A percentile compares a stretch with the other conserved stretches of the same genome.
Evolutionary conservation across 2,113 vertebrate genomes (phyloP).

Genomic region (Dolichallabes microphthalmus): DNA sequence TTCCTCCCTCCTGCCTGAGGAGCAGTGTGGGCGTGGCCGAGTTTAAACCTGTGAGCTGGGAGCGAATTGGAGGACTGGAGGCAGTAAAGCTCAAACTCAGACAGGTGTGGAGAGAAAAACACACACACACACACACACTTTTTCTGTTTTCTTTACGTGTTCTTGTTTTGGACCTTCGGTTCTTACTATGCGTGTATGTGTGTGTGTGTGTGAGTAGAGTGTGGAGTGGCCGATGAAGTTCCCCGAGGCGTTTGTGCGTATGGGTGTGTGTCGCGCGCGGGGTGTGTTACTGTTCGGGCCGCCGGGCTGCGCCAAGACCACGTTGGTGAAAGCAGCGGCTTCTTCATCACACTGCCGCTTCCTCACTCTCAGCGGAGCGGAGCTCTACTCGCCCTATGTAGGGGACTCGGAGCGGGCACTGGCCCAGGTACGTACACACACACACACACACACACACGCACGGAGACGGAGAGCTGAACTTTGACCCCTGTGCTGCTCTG

Average conservation of each 20-base stretch:
- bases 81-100: conserved; percentile 86
- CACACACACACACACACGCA: neutral
- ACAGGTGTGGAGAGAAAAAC: conserved; percentile 74
- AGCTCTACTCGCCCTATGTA: conserved; percentile 89
- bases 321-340: conserved; percentile 82
- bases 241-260: conserved; percentile 82
- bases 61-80: conserved; percentile 91
- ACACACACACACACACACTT: neutral
- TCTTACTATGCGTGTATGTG: neutral
- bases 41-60: conserved; percentile 81
- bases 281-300: conserved; percentile 91
- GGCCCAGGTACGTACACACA: conserved; percentile 77
- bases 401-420: conserved; percentile 93
- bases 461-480: neutral
- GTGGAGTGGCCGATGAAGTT: conserved; percentile 92
- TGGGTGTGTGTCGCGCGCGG: conserved; percentile 82
- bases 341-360: conserved; percentile 82
- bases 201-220: conserved; percentile 69
- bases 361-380: conserved; percentile 84
- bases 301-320: conserved; percentile 93
- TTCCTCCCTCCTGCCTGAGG: conserved; percentile 84
- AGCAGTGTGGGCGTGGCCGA: conserved; percentile 81
- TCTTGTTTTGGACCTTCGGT: neutral
- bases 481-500: neutral
- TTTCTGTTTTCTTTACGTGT: neutral